phyloP scores from a whole-genome alignment of 1,140 invertebrate species.

The Wasmannia auropunctata region DNA sequence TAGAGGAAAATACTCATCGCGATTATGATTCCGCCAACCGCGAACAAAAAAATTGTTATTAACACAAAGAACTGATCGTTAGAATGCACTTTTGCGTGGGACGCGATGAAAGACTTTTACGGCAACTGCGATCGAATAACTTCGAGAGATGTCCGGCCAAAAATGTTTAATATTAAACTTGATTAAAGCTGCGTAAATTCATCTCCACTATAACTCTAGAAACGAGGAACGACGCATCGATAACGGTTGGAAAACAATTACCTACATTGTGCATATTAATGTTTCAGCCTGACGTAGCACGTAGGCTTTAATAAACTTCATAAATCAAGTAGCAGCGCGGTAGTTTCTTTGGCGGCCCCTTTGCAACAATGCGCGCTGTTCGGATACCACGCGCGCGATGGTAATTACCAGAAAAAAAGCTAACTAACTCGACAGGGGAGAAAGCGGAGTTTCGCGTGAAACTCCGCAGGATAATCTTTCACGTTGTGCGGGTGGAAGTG shows the following conservation, averaged over 20 bases:
- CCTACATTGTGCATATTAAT: slow-evolving; percentile 35
- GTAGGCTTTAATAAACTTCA: slow-evolving; percentile 56
- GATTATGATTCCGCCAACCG: background rate
- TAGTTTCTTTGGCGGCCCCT: slow-evolving; percentile 37
- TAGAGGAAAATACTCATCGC: slow-evolving; percentile 9
- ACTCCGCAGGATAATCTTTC: slow-evolving; percentile 67
- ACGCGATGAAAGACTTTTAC: background rate
- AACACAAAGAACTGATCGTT: background rate
- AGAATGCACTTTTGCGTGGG: background rate
- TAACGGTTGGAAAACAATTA: slow-evolving; percentile 40
- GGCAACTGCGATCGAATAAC: background rate
- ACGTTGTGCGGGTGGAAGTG: slow-evolving; percentile 50
- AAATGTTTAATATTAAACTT: background rate
- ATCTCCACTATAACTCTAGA: no score
- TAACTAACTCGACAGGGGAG: slow-evolving; percentile 42
- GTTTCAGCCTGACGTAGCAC: slow-evolving; percentile 41
- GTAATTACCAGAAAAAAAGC: slow-evolving; percentile 57
- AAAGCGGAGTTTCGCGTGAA: slow-evolving; percentile 57
- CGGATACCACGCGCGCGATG: slow-evolving; percentile 44
- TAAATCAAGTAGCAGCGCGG: slow-evolving; percentile 51
- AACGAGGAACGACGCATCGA: background rate
- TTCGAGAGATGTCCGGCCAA: background rate
- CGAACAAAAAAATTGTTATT: slow-evolving; percentile 12
- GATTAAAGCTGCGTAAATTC: background rate
- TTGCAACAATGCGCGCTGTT: slow-evolving; percentile 47